Evolutionary conservation across 2,888 invertebrate genomes (phyloP).

Genomic region (Catocala nupta): DNA sequence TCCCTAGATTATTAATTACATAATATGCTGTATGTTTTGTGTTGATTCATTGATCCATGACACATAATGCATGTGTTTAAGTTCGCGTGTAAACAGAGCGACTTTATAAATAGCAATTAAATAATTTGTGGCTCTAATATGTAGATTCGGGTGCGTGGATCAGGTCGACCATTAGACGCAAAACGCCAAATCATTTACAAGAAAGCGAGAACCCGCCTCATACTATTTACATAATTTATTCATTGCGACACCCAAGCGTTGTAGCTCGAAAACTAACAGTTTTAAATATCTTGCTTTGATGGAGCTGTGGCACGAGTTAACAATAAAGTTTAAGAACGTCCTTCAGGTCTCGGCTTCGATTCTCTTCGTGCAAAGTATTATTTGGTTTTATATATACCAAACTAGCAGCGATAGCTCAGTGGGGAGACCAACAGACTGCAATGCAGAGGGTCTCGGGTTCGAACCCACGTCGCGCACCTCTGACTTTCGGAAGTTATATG

Average conservation of each 20-base stretch:
- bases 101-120: constrained; percentile 74
- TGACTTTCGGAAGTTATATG: too few relatives aligned
- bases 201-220: constrained; percentile 82
- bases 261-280: constrained; percentile 52
- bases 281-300: background rate
- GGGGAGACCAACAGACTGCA: too few relatives aligned
- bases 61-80: constrained; percentile 17
- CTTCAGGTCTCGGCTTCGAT: too few relatives aligned
- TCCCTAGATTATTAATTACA: background rate
- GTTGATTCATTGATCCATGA: constrained; percentile 15
- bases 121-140: constrained; percentile 78
- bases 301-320: too few relatives aligned
- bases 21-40: background rate
- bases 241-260: constrained; percentile 60
- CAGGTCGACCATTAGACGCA: constrained; percentile 72
- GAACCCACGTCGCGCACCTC: too few relatives aligned
- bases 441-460: too few relatives aligned
- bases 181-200: constrained; percentile 85
- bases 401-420: too few relatives aligned
- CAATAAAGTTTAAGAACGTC: too few relatives aligned
- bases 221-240: constrained; percentile 86
- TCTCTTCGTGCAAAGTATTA: too few relatives aligned
- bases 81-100: constrained; percentile 64
- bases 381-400: too few relatives aligned
- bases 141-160: constrained; percentile 69